Evolutionary conservation across 2,797 vertebrate species (phyloP).

Genomic region (Enteromius viviparus): DNA sequence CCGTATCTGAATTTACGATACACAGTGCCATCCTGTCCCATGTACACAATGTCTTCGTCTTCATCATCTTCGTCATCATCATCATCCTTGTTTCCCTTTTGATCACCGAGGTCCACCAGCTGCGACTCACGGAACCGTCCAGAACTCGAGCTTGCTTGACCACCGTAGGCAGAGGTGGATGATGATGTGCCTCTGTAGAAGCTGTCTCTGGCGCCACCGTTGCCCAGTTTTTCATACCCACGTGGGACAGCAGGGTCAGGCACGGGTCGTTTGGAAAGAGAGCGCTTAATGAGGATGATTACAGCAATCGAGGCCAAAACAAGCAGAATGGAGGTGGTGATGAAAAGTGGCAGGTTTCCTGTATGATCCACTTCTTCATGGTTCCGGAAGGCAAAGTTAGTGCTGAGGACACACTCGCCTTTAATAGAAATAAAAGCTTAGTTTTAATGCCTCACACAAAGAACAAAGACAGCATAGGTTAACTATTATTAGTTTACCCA

Average conservation of each 20-base stretch:
- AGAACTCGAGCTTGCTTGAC: slow-evolving; percentile 65
- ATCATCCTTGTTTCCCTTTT: slow-evolving; percentile 51
- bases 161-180: slow-evolving; percentile 62
- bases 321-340: slow-evolving; percentile 80
- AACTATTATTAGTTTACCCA: neutral
- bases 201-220: slow-evolving; percentile 60
- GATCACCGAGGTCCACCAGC: slow-evolving; percentile 82
- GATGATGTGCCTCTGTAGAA: slow-evolving; percentile 68
- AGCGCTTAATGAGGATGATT: slow-evolving; percentile 78
- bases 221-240: slow-evolving; percentile 85
- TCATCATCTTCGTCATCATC: slow-evolving; percentile 74
- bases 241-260: slow-evolving; percentile 67
- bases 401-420: slow-evolving; percentile 87
- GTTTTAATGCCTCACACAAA: neutral
- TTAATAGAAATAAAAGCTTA: slow-evolving; percentile 31
- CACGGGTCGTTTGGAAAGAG: slow-evolving; percentile 71
- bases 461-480: neutral
- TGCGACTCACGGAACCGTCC: slow-evolving; percentile 78
- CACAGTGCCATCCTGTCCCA: slow-evolving; percentile 92
- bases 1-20: slow-evolving; percentile 94
- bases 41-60: slow-evolving; percentile 94
- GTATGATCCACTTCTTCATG: slow-evolving; percentile 47
- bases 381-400: slow-evolving; percentile 69
- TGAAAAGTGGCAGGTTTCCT: slow-evolving; percentile 79
- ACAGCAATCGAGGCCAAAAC: slow-evolving; percentile 76